Base-by-base conservation (phyloP, 2,888 invertebrate species). In the Hirtodrosophila alboralis region DNA sequence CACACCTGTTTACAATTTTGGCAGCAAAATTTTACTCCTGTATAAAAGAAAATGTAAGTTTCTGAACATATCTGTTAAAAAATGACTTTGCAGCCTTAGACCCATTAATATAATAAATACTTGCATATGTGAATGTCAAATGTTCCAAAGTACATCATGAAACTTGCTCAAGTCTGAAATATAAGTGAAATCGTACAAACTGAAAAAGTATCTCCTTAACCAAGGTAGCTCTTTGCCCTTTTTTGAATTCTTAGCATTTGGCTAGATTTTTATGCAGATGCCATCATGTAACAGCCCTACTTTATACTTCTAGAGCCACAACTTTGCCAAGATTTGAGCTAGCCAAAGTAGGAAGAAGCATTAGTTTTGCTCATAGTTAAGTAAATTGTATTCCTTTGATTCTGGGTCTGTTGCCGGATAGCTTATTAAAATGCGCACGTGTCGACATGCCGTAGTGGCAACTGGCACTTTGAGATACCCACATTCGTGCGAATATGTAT, bases 401-500 rank as follows among this genome's bases (percentile, higher is more conserved):
- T 62, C 45, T 34, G 62, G 23, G 45, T 26, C 31, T 36, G 49
- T 36, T 34, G 12, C 16, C 26, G 52, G 48, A 61, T 65, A 37
- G 65, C 69, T 81, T 81, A 78, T 79, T 79, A 81, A 79, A 76
- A 76, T 69, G 63, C 65, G 75, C 65, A 79, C 79, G 81, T 79
- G 79, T 81, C 76, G 72, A 69, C 79, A 57, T 74, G 80, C 77
- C 66, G 70, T 60, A 57, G 57, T 48, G 48, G 64, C 75, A 79
- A 75, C 69, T 69, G 77, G 72, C 69, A 75, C 65, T 75, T 69
- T 58, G 65, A 65, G 69, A 68, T 66, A 72, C 69, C 37, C 73
- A 38, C 31, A 51, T 34, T 41, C 60, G 40, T 38, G 62, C 60
- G 63, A 41, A 59, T 57, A 48, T 65, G 40, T 51, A 45, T 58